These are phyloP conservation scores for Tubulanus polymorphus DNA, from an alignment of 2,888 invertebrate species.

Conservation along the genomic window DNA sequence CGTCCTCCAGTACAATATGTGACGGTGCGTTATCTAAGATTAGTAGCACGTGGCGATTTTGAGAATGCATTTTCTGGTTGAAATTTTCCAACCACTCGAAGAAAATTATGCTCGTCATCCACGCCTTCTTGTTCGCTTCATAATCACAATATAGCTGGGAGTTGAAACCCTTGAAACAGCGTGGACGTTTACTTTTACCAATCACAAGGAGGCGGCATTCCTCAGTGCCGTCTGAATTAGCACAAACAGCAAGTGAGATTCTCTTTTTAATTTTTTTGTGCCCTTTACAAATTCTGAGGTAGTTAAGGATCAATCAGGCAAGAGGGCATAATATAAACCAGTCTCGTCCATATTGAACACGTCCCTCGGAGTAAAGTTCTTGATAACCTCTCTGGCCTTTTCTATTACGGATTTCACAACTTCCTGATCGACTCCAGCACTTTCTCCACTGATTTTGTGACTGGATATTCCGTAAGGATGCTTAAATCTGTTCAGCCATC, in stretches of 20 bases:
- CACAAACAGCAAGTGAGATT: constrained; percentile 14
- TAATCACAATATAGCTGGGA: constrained; percentile 12
- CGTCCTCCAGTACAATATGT: no score
- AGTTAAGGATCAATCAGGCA: no score
- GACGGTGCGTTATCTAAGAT: constrained; percentile 14
- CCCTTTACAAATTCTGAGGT: no score
- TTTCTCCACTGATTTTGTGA: no score
- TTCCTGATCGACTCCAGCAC: no score
- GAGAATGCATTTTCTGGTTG: constrained; percentile 9
- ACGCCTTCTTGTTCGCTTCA: constrained; percentile 17
- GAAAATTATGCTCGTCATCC: constrained; percentile 21
- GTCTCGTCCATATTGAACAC: no score
- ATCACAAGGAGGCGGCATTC: constrained; percentile 17
- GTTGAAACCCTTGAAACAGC: constrained; percentile 17
- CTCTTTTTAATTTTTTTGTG: constrained; percentile 11
- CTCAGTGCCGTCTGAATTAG: constrained; percentile 13
- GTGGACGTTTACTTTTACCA: constrained; percentile 11
- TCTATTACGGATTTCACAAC: no score
- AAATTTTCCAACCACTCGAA: constrained; percentile 13
- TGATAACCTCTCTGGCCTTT: no score
- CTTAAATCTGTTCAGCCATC: no score
- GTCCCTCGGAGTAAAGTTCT: no score
- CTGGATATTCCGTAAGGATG: no score
- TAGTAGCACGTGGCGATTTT: constrained; percentile 12
- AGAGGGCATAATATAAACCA: no score